phyloP scores from a whole-genome alignment of 2,888 invertebrate genomes.

The Nudaria mundana region DNA sequence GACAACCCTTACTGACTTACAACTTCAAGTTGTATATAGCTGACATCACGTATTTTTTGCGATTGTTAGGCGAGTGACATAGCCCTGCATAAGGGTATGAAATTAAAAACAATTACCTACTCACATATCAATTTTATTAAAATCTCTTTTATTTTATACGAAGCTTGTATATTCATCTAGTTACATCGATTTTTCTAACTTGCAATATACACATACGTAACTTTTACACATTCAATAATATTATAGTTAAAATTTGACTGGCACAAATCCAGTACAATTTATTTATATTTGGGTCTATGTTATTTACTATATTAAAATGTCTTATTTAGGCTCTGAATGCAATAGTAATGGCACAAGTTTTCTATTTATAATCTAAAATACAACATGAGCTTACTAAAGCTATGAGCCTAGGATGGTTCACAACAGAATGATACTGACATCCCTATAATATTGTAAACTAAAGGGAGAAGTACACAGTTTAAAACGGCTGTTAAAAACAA shows the following conservation, averaged over 20 bases:
- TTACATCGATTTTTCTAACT: slow-evolving; percentile 74
- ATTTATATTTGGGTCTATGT: slow-evolving; percentile 5
- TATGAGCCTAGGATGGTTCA: background rate
- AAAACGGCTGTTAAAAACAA: no score
- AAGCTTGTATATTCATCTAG: slow-evolving; percentile 78
- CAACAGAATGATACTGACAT: background rate
- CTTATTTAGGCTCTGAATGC: slow-evolving; percentile 23
- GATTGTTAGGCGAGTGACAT: no score
- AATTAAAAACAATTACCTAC: slow-evolving; percentile 23
- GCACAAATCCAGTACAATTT: slow-evolving; percentile 7
- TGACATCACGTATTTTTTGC: no score
- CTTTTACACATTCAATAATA: slow-evolving; percentile 45
- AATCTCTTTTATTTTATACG: slow-evolving; percentile 68
- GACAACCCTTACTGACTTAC: no score
- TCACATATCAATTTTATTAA: slow-evolving; percentile 79
- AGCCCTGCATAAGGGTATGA: no score
- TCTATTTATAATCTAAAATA: no score
- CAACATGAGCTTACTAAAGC: slow-evolving; percentile 1
- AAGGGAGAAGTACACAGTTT: no score
- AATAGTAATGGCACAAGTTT: no score
- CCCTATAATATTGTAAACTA: no score
- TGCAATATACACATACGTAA: slow-evolving; percentile 53
- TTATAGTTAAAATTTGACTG: slow-evolving; percentile 16
- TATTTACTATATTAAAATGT: slow-evolving; percentile 8
- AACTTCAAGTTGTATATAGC: no score